Evolutionary conservation across 2,888 invertebrate genomes (phyloP), one percentile per base, ranked within the genome.

Genomic region (Stictocephala bisonia): DNA sequence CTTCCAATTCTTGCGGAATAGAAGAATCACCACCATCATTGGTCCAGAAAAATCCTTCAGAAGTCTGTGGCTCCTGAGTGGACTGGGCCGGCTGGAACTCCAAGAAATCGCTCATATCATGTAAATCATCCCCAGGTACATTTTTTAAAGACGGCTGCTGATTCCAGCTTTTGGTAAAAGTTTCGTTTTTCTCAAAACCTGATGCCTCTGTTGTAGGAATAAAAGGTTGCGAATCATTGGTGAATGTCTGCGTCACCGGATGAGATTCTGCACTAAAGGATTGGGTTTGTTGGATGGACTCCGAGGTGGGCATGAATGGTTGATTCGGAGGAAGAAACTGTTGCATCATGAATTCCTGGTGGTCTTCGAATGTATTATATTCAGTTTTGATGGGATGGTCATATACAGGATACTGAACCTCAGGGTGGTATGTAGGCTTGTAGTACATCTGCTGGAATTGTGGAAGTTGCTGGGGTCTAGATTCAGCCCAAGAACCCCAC

Each of bases 401-500:
- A 22, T 31, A 58, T n/a, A 58, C 18, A 2, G 58, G 58, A 18
- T 31, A 58, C 27, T n/a, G 15, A n/a, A 26, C n/a, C 27, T 53
- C 53, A 35, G 3, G 48, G 20, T 53, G 53, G 26, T 26, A 53
- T 24, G 24, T 9, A 27, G 11, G 2, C 13, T 13, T 26, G 26
- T 53, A 26, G 26, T 53, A 26, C 53, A 26, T 53, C 24, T 53
- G 53, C 26, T 53, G 53, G 26, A 53, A 53, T 15, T 48, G 48
- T 3, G 48, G 48, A 2, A 48, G 48, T 3, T 18, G 9, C 31
- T 58, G 80, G 79, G 81, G 80, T 79, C 80, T 80, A 76, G 75
- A 77, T 13, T 69, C 68, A 68, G 50, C 51, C 70, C 66, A 29
- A 51, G 51, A 1, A 40, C 50, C 35, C 53, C 53, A 53, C 48